Evolutionary conservation across 1,140 invertebrate species (phyloP).

Genomic region (Orius insidiosus): DNA sequence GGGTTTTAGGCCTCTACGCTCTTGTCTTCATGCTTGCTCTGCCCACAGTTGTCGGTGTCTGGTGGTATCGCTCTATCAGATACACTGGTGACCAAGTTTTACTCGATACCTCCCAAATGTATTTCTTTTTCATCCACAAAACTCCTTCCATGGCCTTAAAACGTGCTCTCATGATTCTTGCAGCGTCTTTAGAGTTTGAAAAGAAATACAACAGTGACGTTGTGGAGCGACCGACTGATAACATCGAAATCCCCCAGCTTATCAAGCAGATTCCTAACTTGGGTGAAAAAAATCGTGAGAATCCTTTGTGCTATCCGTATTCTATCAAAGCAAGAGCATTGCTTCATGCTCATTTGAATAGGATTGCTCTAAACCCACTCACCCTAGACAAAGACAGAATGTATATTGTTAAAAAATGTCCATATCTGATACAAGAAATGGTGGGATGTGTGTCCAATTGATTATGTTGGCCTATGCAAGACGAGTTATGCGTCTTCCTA

Average conservation of each 20-base stretch:
- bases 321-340: slow-evolving; percentile 91
- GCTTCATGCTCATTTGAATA: slow-evolving; percentile 80
- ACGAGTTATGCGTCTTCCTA: slow-evolving; percentile 63
- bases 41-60: slow-evolving; percentile 83
- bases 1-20: slow-evolving; percentile 90
- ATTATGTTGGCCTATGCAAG: slow-evolving; percentile 80
- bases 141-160: slow-evolving; percentile 89
- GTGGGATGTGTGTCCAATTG: slow-evolving; percentile 87
- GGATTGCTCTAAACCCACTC: slow-evolving; percentile 59
- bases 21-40: slow-evolving; percentile 95
- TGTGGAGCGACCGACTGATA: slow-evolving; percentile 81
- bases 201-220: slow-evolving; percentile 87
- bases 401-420: slow-evolving; percentile 82
- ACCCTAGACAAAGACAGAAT: slow-evolving; percentile 71
- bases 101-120: slow-evolving; percentile 86
- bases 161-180: slow-evolving; percentile 88
- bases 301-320: slow-evolving; percentile 83
- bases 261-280: slow-evolving; percentile 47
- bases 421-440: slow-evolving; percentile 95
- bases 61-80: slow-evolving; percentile 97
- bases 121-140: slow-evolving; percentile 90
- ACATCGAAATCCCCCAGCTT: slow-evolving; percentile 84
- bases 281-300: slow-evolving; percentile 85
- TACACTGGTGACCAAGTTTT: slow-evolving; percentile 93
- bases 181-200: slow-evolving; percentile 91